These are phyloP conservation scores for Leptatherina wallacei DNA, from an alignment of 2,797 vertebrate genomes.

Conservation along the genomic window DNA sequence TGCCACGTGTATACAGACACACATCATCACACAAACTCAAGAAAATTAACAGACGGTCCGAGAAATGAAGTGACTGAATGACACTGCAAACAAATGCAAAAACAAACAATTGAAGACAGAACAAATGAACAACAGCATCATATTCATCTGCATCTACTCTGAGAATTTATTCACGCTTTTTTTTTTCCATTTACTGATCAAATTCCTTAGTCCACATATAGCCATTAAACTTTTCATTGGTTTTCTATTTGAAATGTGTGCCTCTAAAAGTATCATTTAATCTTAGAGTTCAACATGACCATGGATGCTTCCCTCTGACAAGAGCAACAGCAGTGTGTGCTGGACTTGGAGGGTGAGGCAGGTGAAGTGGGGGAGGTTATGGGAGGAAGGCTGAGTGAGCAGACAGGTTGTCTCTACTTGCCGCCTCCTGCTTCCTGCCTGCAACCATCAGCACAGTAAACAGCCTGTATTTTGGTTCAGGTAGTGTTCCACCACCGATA, in stretches of 20 bases:
- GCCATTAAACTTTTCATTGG: too few relatives aligned
- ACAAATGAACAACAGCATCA: too few relatives aligned
- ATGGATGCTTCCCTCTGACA: neutral
- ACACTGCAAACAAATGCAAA: too few relatives aligned
- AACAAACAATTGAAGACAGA: too few relatives aligned
- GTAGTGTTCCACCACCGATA: constrained; percentile 41
- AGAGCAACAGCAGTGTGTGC: neutral
- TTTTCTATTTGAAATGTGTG: neutral
- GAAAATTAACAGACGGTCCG: neutral
- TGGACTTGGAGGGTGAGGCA: neutral
- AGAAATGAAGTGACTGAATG: neutral
- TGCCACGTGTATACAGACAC: neutral
- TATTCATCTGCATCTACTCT: too few relatives aligned
- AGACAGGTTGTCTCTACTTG: constrained; percentile 46
- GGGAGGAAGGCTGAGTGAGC: neutral
- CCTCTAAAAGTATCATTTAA: neutral
- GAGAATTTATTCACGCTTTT: too few relatives aligned
- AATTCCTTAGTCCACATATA: too few relatives aligned
- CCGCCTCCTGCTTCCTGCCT: constrained; percentile 44
- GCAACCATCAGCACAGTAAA: constrained; percentile 63
- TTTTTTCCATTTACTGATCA: neutral
- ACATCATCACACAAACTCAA: constrained; percentile 1
- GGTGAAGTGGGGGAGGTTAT: neutral
- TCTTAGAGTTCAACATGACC: neutral
- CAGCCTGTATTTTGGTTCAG: constrained; percentile 64